These are phyloP conservation scores for Nannospalax galili DNA, from an alignment of 2,113 vertebrate genomes.

Conservation along the genomic window DNA sequence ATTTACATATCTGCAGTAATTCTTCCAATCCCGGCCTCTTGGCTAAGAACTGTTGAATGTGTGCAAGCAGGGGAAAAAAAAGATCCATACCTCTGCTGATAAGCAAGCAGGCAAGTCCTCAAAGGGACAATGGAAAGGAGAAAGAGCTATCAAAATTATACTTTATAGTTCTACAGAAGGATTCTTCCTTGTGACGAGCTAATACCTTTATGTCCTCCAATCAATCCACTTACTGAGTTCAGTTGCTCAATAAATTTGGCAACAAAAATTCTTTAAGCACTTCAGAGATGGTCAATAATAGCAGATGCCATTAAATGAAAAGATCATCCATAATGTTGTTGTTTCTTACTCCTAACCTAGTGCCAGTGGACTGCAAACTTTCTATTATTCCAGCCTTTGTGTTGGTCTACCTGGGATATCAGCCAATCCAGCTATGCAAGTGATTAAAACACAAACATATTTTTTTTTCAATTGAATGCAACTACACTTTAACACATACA, in stretches of 20 bases:
- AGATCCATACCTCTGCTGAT: not conserved
- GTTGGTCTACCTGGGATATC: not conserved
- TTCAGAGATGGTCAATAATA: conserved; percentile 50
- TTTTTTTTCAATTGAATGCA: conserved; percentile 35
- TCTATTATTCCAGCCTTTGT: not conserved
- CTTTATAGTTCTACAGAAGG: not conserved
- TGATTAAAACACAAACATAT: conserved; percentile 48
- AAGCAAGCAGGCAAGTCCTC: not conserved
- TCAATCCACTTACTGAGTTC: conserved; percentile 38
- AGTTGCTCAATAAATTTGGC: conserved; percentile 41
- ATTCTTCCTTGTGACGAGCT: conserved; percentile 6
- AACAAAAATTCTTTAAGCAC: conserved; percentile 18
- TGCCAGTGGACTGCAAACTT: not conserved
- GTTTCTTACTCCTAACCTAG: not conserved
- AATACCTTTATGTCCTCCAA: conserved; percentile 9
- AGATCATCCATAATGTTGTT: not conserved
- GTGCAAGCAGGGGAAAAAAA: not conserved
- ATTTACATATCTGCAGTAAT: not conserved
- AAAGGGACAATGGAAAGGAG: not conserved
- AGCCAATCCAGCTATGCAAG: not conserved
- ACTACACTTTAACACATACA: conserved; percentile 55
- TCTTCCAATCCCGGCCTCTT: not conserved
- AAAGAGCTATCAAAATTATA: not conserved
- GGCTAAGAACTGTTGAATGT: not conserved
- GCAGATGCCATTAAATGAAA: conserved; percentile 37